Conservation (phyloP, 2,888 invertebrate species). For the Drosophila subsilvestris region DNA sequence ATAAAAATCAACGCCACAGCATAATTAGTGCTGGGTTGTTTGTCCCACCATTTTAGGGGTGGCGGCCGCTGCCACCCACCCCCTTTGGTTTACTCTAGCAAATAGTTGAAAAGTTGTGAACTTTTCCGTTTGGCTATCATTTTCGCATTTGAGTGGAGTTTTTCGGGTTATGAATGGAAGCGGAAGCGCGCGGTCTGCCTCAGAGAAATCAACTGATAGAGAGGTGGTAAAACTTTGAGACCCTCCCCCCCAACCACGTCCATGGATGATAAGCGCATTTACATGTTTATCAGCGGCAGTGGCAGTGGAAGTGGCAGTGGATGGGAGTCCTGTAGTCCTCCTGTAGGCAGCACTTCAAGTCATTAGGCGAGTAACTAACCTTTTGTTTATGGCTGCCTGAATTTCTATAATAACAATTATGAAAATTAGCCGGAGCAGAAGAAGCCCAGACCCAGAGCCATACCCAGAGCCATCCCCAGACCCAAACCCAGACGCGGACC, state of each 20-base stretch:
- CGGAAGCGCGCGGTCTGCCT: constrained; percentile 39
- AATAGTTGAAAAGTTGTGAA: constrained; percentile 77
- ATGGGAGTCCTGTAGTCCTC: constrained; percentile 5
- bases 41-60: constrained; percentile 27
- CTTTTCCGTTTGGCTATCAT: constrained; percentile 69
- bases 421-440: constrained; percentile 68
- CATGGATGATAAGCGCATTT: constrained; percentile 75
- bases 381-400: constrained; percentile 78
- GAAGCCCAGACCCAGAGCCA: background rate
- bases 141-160: constrained; percentile 60
- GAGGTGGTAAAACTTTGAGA: constrained; percentile 1
- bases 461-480: no score
- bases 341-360: constrained; percentile 57
- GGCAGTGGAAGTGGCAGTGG: no score
- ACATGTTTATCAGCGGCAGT: constrained; percentile 70
- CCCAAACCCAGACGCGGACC: constrained; percentile 27
- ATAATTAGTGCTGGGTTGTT: constrained; percentile 70
- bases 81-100: constrained; percentile 17
- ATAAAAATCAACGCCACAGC: constrained; percentile 73
- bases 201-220: constrained; percentile 44
- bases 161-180: constrained; percentile 24
- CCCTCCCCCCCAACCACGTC: constrained; percentile 9
- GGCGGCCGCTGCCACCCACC: constrained; percentile 2
- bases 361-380: constrained; percentile 81
- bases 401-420: constrained; percentile 81